Evolutionary conservation across 2,113 vertebrate species (phyloP).

Genomic region (Myiagra hebetior): DNA sequence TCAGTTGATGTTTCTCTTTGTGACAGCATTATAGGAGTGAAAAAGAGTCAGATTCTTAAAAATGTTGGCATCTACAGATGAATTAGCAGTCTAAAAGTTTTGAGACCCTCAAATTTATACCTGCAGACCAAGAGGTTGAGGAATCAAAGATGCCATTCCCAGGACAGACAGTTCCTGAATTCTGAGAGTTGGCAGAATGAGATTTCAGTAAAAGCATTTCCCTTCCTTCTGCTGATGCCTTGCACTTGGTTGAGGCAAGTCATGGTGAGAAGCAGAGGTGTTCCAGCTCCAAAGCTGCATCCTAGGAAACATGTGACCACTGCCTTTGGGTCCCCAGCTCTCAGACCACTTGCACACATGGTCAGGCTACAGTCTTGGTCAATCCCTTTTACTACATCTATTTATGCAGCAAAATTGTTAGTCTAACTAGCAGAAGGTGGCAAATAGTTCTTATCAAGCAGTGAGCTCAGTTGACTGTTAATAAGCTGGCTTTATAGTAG

Average conservation of each 20-base stretch:
- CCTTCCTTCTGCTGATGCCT: not conserved
- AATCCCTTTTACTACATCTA: not conserved
- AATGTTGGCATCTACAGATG: not conserved
- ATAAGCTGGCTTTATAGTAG: not conserved
- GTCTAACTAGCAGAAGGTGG: not conserved
- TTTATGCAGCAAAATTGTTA: not conserved
- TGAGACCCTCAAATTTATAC: not conserved
- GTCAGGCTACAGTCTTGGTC: not conserved
- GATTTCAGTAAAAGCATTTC: not conserved
- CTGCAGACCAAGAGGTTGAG: not conserved
- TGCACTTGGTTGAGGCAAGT: not conserved
- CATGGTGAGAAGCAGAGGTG: not conserved
- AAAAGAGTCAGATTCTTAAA: not conserved
- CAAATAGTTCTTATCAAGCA: not conserved
- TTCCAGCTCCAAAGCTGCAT: fast-evolving
- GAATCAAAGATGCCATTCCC: not conserved
- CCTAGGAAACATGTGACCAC: not conserved
- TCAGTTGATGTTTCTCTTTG: not conserved
- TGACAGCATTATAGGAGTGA: not conserved
- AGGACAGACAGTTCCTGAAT: not conserved
- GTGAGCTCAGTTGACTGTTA: not conserved
- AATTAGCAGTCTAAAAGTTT: not conserved
- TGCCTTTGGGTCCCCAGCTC: fast-evolving
- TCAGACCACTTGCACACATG: not conserved
- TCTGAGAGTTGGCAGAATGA: not conserved